Conservation (phyloP, 30 jellyfish, hydroid and myxozoan species). For the Hydra vulgaris region DNA sequence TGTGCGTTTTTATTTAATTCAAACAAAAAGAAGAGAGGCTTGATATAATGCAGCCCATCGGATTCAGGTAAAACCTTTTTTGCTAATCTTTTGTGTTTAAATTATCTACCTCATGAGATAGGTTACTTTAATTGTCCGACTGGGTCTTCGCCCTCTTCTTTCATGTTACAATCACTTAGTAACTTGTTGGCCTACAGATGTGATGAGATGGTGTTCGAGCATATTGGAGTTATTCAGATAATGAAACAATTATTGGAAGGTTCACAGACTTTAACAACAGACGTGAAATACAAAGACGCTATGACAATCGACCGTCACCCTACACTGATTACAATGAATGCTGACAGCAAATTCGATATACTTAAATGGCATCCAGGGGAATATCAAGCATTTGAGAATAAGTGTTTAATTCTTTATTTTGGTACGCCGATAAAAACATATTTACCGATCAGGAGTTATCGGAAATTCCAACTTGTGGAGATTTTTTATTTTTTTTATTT, state of each 20-base stretch:
- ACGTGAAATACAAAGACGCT: not conserved
- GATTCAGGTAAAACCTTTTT: not conserved
- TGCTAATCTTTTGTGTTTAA: not conserved
- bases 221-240: not conserved
- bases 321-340: not conserved
- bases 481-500: no score
- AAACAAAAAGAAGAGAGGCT: not conserved
- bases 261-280: not conserved
- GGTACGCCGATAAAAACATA: not conserved
- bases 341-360: not conserved
- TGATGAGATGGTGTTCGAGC: not conserved
- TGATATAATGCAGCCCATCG: not conserved
- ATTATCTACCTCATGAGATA: not conserved
- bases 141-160: not conserved
- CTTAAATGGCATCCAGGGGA: not conserved
- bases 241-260: not conserved
- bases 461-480: no score
- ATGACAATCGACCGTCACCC: not conserved
- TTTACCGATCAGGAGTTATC: not conserved
- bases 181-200: not conserved
- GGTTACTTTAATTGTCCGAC: not conserved
- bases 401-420: not conserved
- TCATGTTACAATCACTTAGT: not conserved
- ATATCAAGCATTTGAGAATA: not conserved
- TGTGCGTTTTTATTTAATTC: not conserved